phyloP scores from a whole-genome alignment of 2,888 invertebrate genomes.

The Osmoderma eremita region DNA sequence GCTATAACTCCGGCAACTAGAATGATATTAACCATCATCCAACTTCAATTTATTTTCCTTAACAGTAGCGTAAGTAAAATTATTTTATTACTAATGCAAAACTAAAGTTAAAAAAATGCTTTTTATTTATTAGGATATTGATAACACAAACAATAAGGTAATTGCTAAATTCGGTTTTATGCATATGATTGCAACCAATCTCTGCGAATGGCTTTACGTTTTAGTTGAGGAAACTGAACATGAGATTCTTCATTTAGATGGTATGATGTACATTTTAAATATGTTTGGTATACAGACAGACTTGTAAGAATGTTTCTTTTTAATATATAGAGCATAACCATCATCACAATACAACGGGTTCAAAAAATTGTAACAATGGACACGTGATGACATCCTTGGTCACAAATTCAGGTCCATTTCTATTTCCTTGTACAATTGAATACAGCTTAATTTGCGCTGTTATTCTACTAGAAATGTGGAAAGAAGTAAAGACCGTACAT shows the following conservation, averaged over 20 bases:
- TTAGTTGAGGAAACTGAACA: constrained; percentile 89
- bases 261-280: constrained; percentile 35
- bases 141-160: constrained; percentile 73
- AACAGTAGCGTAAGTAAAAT: constrained; percentile 75
- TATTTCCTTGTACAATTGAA: constrained; percentile 94
- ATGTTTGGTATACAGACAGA: not conserved
- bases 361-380: constrained; percentile 50
- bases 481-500: constrained; percentile 69
- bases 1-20: constrained; percentile 86
- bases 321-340: constrained; percentile 1
- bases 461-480: constrained; percentile 96
- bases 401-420: constrained; percentile 90
- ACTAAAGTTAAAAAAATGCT: not conserved
- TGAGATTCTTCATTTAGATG: constrained; percentile 79
- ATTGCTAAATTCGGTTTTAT: constrained; percentile 90
- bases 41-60: constrained; percentile 94
- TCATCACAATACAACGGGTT: constrained; percentile 22
- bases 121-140: constrained; percentile 64
- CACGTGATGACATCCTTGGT: constrained; percentile 73
- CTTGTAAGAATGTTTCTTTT: not conserved
- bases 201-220: constrained; percentile 92
- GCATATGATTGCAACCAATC: constrained; percentile 93
- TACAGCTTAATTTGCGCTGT: constrained; percentile 96
- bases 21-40: constrained; percentile 85
- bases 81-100: not conserved